Evolutionary conservation across 2,888 invertebrate genomes (phyloP).

Genomic region (Meliscaeva auricollis): DNA sequence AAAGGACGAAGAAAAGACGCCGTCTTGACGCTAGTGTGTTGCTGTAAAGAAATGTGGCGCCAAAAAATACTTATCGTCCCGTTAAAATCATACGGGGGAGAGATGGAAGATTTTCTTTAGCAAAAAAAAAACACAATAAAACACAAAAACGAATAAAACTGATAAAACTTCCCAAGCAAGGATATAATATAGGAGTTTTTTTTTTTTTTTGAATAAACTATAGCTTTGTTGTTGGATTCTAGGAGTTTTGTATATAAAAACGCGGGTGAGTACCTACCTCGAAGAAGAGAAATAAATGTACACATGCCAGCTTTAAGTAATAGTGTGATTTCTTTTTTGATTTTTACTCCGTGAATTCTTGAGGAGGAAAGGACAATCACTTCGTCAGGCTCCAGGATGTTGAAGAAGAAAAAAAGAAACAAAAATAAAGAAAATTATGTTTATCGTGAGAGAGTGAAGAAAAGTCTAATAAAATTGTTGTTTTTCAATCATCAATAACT

Average conservation of each 20-base stretch:
- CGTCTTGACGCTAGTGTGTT: constrained; percentile 78
- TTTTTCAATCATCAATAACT: constrained; percentile 49
- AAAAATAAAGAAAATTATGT: no score
- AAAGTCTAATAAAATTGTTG: constrained; percentile 10
- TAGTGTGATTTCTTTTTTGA: constrained; percentile 38
- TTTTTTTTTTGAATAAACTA: background rate
- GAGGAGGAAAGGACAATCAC: background rate
- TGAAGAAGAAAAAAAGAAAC: background rate
- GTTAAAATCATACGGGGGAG: constrained; percentile 32
- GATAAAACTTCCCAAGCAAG: constrained; percentile 65
- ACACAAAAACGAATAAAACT: constrained; percentile 35
- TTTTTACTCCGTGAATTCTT: background rate
- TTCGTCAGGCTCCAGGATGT: constrained; percentile 18
- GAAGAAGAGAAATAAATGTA: constrained; percentile 32
- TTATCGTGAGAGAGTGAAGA: constrained; percentile 2
- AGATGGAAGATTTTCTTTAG: constrained; percentile 7
- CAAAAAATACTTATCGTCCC: constrained; percentile 73
- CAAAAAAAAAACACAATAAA: constrained; percentile 18
- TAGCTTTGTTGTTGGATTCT: constrained; percentile 52
- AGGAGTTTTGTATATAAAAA: background rate
- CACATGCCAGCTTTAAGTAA: constrained; percentile 39
- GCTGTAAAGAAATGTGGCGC: constrained; percentile 78
- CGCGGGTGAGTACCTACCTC: constrained; percentile 35
- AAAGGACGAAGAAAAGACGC: constrained; percentile 76
- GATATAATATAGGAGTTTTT: constrained; percentile 30